These are phyloP conservation scores for Pantala flavescens DNA, from an alignment of 1,140 invertebrate species.

Conservation along the genomic window DNA sequence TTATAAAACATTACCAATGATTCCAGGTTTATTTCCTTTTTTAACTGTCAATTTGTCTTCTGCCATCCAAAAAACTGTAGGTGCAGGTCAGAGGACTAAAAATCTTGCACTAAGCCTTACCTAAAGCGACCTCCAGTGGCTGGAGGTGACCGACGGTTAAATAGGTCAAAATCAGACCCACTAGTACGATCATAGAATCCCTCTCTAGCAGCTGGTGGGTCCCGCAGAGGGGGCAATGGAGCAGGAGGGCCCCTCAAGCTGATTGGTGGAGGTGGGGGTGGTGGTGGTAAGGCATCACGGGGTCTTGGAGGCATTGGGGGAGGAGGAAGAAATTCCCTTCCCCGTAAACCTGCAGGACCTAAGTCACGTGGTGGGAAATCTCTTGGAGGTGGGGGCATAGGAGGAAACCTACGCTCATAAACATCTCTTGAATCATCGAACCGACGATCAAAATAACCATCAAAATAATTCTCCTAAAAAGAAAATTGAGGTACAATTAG, in stretches of 20 bases:
- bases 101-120: background rate
- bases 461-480: slow-evolving; percentile 65
- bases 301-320: slow-evolving; percentile 41
- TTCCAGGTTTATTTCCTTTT: no score
- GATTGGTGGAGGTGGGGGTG: slow-evolving; percentile 46
- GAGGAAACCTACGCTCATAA: slow-evolving; percentile 65
- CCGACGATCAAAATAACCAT: slow-evolving; percentile 43
- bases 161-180: slow-evolving; percentile 64
- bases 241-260: slow-evolving; percentile 41
- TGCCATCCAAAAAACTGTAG: background rate
- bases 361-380: slow-evolving; percentile 42
- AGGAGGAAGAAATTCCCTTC: slow-evolving; percentile 52
- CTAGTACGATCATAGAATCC: slow-evolving; percentile 41
- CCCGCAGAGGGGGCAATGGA: slow-evolving; percentile 30
- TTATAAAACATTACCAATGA: no score
- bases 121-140: slow-evolving; percentile 32
- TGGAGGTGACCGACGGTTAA: slow-evolving; percentile 65
- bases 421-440: slow-evolving; percentile 66
- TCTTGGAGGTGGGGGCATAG: slow-evolving; percentile 33
- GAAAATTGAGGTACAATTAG: background rate
- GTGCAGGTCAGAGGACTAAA: background rate
- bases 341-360: slow-evolving; percentile 42
- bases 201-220: slow-evolving; percentile 32
- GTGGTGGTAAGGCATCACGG: slow-evolving; percentile 52
- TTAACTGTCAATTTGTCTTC: no score